Percentiles rank a stretch among this genome's conserved stretches.
phyloP scores from a whole-genome alignment of 2,113 vertebrate genomes.

The Nothocercus julius region DNA sequence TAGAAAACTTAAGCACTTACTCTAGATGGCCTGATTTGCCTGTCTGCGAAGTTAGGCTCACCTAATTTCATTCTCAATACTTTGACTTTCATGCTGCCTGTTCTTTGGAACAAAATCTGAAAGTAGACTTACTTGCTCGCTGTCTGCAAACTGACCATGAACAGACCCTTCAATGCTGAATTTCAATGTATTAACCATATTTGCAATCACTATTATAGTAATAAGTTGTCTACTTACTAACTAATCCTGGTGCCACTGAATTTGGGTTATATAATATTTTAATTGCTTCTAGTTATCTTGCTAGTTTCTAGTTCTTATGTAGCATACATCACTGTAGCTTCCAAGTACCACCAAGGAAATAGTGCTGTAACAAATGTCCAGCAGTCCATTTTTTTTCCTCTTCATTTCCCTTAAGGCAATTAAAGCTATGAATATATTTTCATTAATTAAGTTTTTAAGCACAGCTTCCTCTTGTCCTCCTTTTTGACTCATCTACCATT shows the following conservation, averaged over 20 bases:
- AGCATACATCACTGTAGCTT: not conserved
- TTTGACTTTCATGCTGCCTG: not conserved
- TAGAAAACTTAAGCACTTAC: not conserved
- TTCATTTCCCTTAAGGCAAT: not conserved
- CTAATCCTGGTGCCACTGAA: conserved; percentile 1
- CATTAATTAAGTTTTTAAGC: not conserved
- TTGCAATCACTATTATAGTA: not conserved
- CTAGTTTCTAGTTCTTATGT: not conserved
- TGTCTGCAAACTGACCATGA: not conserved
- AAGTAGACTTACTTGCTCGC: not conserved
- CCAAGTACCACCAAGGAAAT: not conserved
- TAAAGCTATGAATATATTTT: not conserved
- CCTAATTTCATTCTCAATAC: not conserved
- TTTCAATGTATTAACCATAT: not conserved
- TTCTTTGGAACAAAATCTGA: not conserved
- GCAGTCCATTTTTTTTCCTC: not conserved
- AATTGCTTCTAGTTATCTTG: conserved; percentile 8
- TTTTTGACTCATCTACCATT: not conserved
- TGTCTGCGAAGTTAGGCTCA: not conserved
- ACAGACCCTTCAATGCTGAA: not conserved
- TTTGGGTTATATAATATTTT: conserved; percentile 14
- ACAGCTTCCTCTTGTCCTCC: not conserved
- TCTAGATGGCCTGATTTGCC: not conserved
- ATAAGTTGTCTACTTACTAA: not conserved
- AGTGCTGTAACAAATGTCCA: not conserved